These are phyloP conservation scores for Margaritifera margaritifera DNA, from an alignment of 2,888 invertebrate genomes.

Conservation along the genomic window DNA sequence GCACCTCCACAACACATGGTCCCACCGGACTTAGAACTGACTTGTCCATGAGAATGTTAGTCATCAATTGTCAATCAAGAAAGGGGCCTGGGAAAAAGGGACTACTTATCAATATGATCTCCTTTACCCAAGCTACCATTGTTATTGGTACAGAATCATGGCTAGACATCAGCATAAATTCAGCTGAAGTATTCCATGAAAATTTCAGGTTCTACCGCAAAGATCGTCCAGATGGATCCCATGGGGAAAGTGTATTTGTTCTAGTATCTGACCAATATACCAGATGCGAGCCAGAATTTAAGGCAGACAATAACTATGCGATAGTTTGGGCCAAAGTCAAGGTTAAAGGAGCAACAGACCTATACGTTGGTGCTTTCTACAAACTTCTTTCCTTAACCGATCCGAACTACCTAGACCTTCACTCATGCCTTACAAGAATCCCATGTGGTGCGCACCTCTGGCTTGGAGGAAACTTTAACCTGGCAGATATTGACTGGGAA, in stretches of 20 bases:
- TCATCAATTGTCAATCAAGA: too few relatives aligned
- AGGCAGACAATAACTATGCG: slow-evolving; percentile 9
- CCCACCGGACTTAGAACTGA: too few relatives aligned
- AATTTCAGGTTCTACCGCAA: slow-evolving; percentile 18
- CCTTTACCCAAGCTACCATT: not conserved
- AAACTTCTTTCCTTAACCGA: slow-evolving; percentile 16
- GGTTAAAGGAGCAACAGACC: too few relatives aligned
- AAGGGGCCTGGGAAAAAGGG: too few relatives aligned
- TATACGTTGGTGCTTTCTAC: too few relatives aligned
- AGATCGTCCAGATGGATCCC: slow-evolving; percentile 5
- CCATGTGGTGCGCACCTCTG: slow-evolving; percentile 18
- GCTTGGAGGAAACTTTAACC: slow-evolving; percentile 25
- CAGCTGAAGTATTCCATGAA: slow-evolving; percentile 18
- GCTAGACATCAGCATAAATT: slow-evolving; percentile 4
- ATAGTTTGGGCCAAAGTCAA: too few relatives aligned
- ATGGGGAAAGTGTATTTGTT: slow-evolving; percentile 18
- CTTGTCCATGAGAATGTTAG: too few relatives aligned
- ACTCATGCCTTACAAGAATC: slow-evolving; percentile 7
- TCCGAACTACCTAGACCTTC: slow-evolving; percentile 12
- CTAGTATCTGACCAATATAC: slow-evolving; percentile 13
- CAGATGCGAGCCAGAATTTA: slow-evolving; percentile 20
- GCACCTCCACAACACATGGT: too few relatives aligned
- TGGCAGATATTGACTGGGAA: slow-evolving; percentile 18
- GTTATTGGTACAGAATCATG: slow-evolving; percentile 24
- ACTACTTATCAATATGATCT: too few relatives aligned